phyloP scores from a whole-genome alignment of 2,113 vertebrate genomes.

The Vulpes vulpes region DNA sequence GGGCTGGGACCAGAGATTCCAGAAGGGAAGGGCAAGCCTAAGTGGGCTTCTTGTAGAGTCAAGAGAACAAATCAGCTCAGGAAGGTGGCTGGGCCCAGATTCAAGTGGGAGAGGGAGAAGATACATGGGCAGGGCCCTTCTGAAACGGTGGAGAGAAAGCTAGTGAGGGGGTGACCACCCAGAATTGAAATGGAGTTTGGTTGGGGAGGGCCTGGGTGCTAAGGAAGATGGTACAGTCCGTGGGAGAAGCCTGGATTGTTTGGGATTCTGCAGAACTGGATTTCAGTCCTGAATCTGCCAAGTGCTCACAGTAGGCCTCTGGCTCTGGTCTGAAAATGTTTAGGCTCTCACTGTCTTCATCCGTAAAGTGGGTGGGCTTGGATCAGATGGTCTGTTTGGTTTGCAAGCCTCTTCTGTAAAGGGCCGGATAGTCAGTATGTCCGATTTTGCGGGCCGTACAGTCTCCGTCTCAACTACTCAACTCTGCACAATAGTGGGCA shows the following conservation, averaged over 20 bases:
- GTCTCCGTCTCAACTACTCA: neutral
- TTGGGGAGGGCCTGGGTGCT: neutral
- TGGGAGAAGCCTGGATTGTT: neutral
- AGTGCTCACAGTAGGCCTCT: neutral
- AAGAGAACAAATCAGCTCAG: neutral
- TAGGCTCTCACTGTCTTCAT: neutral
- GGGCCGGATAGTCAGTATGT: neutral
- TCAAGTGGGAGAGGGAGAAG: neutral
- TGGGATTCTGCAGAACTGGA: neutral
- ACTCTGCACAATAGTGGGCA: neutral
- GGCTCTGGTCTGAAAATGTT: neutral
- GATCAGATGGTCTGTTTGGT: neutral
- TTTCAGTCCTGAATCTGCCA: neutral
- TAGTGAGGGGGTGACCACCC: neutral
- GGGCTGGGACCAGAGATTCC: neutral
- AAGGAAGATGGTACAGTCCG: accelerated
- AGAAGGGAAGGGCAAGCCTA: neutral
- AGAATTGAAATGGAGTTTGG: neutral
- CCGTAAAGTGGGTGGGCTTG: neutral
- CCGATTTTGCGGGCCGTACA: neutral
- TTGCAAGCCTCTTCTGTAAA: neutral
- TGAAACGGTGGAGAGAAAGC: neutral
- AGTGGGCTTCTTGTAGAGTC: neutral
- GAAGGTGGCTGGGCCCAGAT: neutral
- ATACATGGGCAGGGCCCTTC: neutral